These are phyloP conservation scores for Eurosta solidaginis DNA, from an alignment of 1,140 invertebrate genomes.

Conservation along the genomic window DNA sequence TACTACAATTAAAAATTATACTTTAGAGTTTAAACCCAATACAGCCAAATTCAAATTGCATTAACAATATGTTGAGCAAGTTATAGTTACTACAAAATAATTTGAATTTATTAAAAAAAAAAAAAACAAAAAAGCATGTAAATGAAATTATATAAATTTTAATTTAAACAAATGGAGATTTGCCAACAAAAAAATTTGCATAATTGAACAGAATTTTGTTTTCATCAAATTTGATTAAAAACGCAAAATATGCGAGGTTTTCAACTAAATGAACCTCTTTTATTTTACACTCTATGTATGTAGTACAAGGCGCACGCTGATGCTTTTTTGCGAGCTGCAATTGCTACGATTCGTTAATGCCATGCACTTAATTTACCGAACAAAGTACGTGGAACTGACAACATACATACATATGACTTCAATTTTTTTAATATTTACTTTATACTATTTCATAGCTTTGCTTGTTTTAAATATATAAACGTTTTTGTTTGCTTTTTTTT, in stretches of 20 bases:
- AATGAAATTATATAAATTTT: neutral
- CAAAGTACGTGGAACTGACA: slow-evolving; percentile 18
- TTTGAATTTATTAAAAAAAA: neutral
- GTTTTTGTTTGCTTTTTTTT: slow-evolving; percentile 22
- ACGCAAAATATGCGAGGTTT: no score
- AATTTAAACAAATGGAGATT: neutral
- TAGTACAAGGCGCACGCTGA: no score
- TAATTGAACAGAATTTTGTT: no score
- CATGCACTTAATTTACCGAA: neutral
- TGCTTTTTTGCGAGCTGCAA: neutral
- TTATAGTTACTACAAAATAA: neutral
- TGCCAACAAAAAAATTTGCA: no score
- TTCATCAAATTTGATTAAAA: no score
- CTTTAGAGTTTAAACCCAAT: neutral
- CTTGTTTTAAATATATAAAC: no score
- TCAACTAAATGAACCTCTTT: no score
- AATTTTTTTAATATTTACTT: slow-evolving; percentile 24
- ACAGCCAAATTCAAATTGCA: neutral
- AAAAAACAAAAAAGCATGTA: neutral
- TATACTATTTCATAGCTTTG: slow-evolving; percentile 19
- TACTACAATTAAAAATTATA: slow-evolving; percentile 1
- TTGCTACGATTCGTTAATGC: neutral
- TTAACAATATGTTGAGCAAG: neutral
- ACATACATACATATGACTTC: slow-evolving; percentile 24
- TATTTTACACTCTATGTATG: no score